Base-by-base conservation (phyloP, 2,797 vertebrate species). In the Myiotriccus ornatus region DNA sequence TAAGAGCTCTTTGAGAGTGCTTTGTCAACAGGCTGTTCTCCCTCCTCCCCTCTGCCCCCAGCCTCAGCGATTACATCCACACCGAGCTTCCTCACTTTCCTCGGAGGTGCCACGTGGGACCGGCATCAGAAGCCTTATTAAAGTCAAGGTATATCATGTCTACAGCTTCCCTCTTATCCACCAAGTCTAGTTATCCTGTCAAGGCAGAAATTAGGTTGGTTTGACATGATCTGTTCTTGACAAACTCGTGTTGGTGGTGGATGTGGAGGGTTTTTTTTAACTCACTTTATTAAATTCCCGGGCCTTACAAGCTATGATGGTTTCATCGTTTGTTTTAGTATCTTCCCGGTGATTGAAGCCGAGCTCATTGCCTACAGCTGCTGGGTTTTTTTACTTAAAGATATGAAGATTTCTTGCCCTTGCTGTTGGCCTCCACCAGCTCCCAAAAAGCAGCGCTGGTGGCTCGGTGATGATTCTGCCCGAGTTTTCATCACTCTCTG, bases 211-310 rank as follows among this genome's bases (percentile, higher is more conserved):
- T 96, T 78, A 94, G 93, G 95, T 94, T 96, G 96, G 95, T 94
- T 95, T 96, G 96, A 96, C 96, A 96, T 91, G 96, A 96, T 89
- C 95, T 91, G 64, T 84, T 94, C 87, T 95, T 96, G 96, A 95
- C 95, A 96, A 95, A 96, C 94, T 94, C 79, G 0, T 96, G 96
- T 88, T 84, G 94, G 79, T 95, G 71, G 71, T 86, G 79, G 57
- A 94, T 87, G 84, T 76, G 83, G n/a, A n/a, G 3, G 41, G 6
- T 46, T 80, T 80, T 20, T 68, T 41, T 41, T 15, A 0, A 27
- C 56, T 82, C 52, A 23, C 93, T 96, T 94, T 95, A 96, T 96
- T 96, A 94, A 96, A 96, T 96, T 94, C 87, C 55, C 0, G 1
- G 62, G 73, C 56, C 89, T 95, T 94, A 81, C 93, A 95, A 94